Base-by-base conservation (phyloP, 2,797 vertebrate species). In the Tiaroga cobitis region DNA sequence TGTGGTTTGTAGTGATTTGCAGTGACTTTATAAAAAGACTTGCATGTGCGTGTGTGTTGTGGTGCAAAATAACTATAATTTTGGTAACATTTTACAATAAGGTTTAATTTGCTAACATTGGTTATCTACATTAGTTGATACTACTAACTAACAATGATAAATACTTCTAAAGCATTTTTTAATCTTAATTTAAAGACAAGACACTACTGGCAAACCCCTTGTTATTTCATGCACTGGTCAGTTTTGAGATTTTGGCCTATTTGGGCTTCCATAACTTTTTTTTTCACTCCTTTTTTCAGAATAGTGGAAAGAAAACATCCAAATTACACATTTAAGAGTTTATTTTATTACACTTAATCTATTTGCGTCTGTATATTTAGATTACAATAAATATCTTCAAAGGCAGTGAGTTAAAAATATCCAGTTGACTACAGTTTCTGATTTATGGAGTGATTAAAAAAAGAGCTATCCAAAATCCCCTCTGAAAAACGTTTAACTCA, bases 1-100 rank as follows among this genome's bases (percentile, higher is more conserved):
- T 85, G 29, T 85, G 84, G 84, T 83, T 56, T 88, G 86, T 68
- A 46, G 24, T 90, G 83, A 86, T 87, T 87, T 89, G 85, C 83
- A 78, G 88, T 89, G 88, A n/a, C 77, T 70, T 73, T 8, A 16
- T 49, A 32, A 29, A 32, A 29, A 51, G 74, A 29, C 15, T 18
- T 37, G 84, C 34, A 5, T 76, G 79, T 86, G 37, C 41, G 51
- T 69, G 41, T 19, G 15, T 16, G 15, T 49, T 16, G 46, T 49
- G 46, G 46, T 49, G 46, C 4, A 19, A 74, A 49, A 73, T 26
- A 9, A 46, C 8, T 19, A 74, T 32, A 1, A 21, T 75, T 75
- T 15, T 34, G 4, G 16, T 32, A 32, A 75, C 49, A 34, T 49
- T 75, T 75, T 75, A 24, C 46, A 76, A 19, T 32, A 32, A 54